phyloP scores from a whole-genome alignment of 2,888 invertebrate genomes.

The Liposcelis brunnea region DNA sequence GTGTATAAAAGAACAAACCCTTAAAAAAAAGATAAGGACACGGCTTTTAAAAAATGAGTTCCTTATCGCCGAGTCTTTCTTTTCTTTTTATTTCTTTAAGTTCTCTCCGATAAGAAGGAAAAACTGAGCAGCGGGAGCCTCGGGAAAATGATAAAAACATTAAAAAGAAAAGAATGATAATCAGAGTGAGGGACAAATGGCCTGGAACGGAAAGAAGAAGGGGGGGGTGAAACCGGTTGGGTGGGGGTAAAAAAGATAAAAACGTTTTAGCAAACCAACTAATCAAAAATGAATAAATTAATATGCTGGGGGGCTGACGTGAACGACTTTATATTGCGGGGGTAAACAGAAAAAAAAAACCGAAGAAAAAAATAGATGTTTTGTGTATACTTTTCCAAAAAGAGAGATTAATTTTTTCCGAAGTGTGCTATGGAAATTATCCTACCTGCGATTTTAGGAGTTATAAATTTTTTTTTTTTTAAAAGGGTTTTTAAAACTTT shows the following conservation, averaged over 20 bases:
- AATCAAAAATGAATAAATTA: conserved; percentile 9
- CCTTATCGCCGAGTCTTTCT: conserved; percentile 7
- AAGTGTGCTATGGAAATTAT: too few species aligned
- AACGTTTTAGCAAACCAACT: conserved; percentile 8
- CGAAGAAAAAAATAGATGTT: too few species aligned
- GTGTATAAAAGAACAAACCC: conserved; percentile 9
- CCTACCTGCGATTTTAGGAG: too few species aligned
- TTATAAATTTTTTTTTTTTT: too few species aligned
- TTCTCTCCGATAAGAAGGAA: conserved; percentile 8
- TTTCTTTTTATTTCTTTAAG: conserved; percentile 10
- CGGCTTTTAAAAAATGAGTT: conserved; percentile 10
- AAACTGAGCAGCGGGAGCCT: conserved; percentile 4
- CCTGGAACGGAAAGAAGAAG: conserved; percentile 5
- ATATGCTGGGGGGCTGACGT: not conserved
- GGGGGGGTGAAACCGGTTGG: not conserved
- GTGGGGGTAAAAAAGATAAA: not conserved
- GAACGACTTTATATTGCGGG: too few species aligned
- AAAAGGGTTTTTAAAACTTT: too few species aligned
- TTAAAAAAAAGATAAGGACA: conserved; percentile 8
- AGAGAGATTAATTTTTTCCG: too few species aligned
- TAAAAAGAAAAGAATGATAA: conserved; percentile 8
- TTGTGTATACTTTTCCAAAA: too few species aligned
- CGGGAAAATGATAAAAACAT: conserved; percentile 9
- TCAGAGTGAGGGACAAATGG: conserved; percentile 8
- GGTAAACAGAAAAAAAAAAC: too few species aligned